These are phyloP conservation scores for Dyspetes luteomarginatus DNA, from an alignment of 2,888 invertebrate genomes.

Conservation along the genomic window DNA sequence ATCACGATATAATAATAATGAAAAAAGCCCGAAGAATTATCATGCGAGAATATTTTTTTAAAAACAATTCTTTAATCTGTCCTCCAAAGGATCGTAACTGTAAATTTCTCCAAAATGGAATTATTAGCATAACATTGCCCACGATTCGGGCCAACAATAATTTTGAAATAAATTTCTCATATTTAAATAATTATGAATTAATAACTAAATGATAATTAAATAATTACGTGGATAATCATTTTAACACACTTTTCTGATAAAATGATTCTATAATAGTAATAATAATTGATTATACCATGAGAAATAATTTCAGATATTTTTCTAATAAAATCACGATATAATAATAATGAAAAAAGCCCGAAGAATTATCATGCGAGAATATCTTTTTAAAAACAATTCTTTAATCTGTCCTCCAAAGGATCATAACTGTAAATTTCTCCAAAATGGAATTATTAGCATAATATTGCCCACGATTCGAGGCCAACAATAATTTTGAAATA, in stretches of 20 bases:
- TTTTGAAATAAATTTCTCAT: no score
- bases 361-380: constrained; percentile 2
- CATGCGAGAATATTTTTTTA: constrained; percentile 12
- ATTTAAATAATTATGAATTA: no score
- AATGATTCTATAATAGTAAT: no score
- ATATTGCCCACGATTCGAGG: not conserved
- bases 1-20: constrained; percentile 13
- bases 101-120: not conserved
- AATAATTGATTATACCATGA: no score
- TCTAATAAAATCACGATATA: no score
- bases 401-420: not conserved
- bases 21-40: constrained; percentile 1
- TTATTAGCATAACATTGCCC: no score
- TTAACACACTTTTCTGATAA: no score
- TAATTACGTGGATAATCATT: no score
- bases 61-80: constrained; percentile 38
- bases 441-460: no score
- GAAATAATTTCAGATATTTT: no score
- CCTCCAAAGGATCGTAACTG: not conserved
- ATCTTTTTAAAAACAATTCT: constrained; percentile 38
- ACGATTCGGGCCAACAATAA: not conserved
- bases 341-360: constrained; percentile 6
- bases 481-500: not conserved
- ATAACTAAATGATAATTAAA: no score
- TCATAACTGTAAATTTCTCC: not conserved